phyloP scores from a whole-genome alignment of 2,797 vertebrate genomes.

The Ceyx erithaca region DNA sequence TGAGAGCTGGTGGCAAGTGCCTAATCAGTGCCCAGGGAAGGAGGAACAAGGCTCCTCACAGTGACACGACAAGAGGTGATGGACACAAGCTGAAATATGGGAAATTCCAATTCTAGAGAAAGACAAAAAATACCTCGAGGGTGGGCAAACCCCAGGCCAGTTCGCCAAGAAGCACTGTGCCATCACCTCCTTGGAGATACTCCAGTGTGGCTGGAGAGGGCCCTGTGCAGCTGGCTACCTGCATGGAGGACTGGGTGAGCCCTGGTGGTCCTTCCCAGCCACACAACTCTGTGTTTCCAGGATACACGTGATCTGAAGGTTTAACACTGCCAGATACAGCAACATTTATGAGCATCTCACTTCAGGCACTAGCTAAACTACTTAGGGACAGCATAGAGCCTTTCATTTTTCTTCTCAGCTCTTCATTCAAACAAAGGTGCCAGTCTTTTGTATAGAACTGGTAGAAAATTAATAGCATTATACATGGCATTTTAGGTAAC shows the following conservation, averaged over 20 bases:
- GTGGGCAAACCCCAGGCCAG: not conserved
- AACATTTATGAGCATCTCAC: not conserved
- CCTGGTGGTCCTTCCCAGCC: not conserved
- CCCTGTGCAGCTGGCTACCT: not conserved
- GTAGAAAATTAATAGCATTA: slow-evolving; percentile 9
- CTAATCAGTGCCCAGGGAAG: not conserved
- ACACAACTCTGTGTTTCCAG: not conserved
- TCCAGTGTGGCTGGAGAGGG: not conserved
- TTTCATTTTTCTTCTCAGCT: not conserved
- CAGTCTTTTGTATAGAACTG: not conserved
- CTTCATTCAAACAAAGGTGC: not conserved
- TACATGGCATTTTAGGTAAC: not conserved
- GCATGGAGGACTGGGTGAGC: not conserved
- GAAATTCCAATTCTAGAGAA: not conserved
- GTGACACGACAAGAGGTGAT: not conserved
- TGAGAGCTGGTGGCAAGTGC: not conserved
- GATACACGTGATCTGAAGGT: not conserved
- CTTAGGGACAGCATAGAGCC: not conserved
- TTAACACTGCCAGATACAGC: not conserved
- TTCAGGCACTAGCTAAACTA: not conserved
- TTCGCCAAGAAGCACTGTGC: slow-evolving; percentile 4
- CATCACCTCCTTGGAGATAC: not conserved
- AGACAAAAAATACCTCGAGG: not conserved
- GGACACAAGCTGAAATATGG: not conserved
- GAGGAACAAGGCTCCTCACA: not conserved